A percentile compares a stretch with the other conserved stretches of the same genome.
Conservation (phyloP, 2,113 vertebrate species). For the Coptodon rendalli region DNA sequence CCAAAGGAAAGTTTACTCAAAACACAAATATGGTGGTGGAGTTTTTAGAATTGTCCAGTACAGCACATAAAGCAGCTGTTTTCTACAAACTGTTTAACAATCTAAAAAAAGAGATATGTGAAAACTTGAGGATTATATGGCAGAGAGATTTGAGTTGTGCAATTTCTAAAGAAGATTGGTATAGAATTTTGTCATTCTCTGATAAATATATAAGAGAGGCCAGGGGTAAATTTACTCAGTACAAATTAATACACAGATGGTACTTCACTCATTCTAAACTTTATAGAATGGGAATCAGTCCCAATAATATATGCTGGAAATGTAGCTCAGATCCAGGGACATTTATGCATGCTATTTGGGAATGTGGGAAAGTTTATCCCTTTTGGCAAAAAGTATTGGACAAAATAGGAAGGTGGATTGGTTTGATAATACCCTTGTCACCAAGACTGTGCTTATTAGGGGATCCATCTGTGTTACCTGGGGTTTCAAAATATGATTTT, state of each 20-base stretch:
- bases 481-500: too few species aligned
- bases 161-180: too few species aligned
- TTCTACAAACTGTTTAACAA: background rate
- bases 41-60: fast-evolving
- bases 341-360: background rate
- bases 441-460: background rate
- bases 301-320: background rate
- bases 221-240: fast-evolving
- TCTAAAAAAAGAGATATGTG: background rate
- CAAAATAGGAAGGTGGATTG: fast-evolving
- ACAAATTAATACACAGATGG: fast-evolving
- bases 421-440: fast-evolving
- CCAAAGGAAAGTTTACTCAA: background rate
- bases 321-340: background rate
- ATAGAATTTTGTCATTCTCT: too few species aligned
- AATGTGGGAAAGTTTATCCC: background rate
- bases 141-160: too few species aligned
- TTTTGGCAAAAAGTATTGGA: background rate
- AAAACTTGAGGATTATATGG: background rate
- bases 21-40: fast-evolving
- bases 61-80: background rate
- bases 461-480: too few species aligned
- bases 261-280: fast-evolving
- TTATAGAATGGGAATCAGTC: fast-evolving
- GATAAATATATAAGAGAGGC: background rate